Evolutionary conservation across 92 coral and sea anemone genomes (phyloP).

Genomic region (Chrysogorgia sp.): DNA sequence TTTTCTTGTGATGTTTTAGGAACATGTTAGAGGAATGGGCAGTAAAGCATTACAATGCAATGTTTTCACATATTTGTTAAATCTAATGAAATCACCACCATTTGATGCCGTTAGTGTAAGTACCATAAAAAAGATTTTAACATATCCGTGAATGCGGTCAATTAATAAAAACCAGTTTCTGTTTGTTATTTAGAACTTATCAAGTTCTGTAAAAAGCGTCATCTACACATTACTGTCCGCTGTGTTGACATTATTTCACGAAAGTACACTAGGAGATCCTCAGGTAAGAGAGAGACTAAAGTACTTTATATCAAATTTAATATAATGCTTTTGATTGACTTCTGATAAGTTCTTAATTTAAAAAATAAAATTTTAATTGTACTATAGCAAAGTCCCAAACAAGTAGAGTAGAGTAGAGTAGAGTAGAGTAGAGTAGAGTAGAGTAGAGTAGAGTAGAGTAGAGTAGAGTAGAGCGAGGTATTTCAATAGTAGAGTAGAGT

Average conservation of each 20-base stretch:
- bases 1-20: conserved; percentile 26
- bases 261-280: conserved; percentile 84
- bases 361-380: no score
- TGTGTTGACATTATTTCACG: conserved; percentile 85
- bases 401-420: no score
- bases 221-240: conserved; percentile 77
- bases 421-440: no score
- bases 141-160: background rate
- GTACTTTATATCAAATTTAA: no score
- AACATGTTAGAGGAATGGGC: conserved; percentile 85
- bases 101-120: conserved; percentile 75
- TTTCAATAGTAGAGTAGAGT: no score
- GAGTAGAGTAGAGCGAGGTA: background rate
- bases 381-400: no score
- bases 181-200: conserved; percentile 67
- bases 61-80: conserved; percentile 83
- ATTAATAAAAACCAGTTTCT: background rate
- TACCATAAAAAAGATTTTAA: background rate
- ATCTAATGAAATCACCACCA: conserved; percentile 73
- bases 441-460: no score
- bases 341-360: no score
- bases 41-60: conserved; percentile 85
- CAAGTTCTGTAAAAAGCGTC: conserved; percentile 72
- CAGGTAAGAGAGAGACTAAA: conserved; percentile 64
- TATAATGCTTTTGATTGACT: no score